These are phyloP conservation scores for Oryzias melastigma DNA, from an alignment of 2,113 vertebrate genomes.

Conservation along the genomic window DNA sequence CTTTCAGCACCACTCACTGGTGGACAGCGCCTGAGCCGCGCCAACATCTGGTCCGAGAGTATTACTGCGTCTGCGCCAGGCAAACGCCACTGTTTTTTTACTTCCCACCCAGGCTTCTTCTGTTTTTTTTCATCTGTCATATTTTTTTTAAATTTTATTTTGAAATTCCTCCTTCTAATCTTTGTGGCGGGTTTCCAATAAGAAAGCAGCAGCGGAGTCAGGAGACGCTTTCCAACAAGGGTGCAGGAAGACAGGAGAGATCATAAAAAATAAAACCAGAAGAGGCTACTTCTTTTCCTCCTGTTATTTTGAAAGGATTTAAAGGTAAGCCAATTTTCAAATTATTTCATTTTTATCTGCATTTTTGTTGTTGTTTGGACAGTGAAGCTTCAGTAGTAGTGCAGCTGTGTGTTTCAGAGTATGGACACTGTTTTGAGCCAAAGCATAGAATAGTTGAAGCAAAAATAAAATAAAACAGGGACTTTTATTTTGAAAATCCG, in stretches of 20 bases:
- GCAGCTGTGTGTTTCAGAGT: slow-evolving; percentile 43
- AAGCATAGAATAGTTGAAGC: too few species aligned
- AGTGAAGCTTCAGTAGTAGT: slow-evolving; percentile 26
- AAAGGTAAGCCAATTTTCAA: slow-evolving; percentile 42
- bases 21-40: slow-evolving; percentile 63
- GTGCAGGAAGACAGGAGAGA: slow-evolving; percentile 25
- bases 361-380: background rate
- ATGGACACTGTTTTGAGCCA: background rate
- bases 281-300: slow-evolving; percentile 43
- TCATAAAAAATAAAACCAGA: slow-evolving; percentile 12
- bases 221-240: slow-evolving; percentile 43
- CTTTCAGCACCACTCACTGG: slow-evolving; percentile 65
- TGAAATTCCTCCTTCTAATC: background rate
- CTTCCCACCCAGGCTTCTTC: slow-evolving; percentile 9
- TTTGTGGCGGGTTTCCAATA: slow-evolving; percentile 15
- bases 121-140: background rate
- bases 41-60: slow-evolving; percentile 19
- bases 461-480: too few species aligned
- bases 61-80: slow-evolving; percentile 17
- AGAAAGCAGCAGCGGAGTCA: slow-evolving; percentile 25
- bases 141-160: too few species aligned
- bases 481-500: too few species aligned
- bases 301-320: slow-evolving; percentile 13
- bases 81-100: background rate
- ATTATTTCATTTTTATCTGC: background rate